Base-by-base conservation (phyloP, 2,113 vertebrate species). In the Gallinago jamesoni region DNA sequence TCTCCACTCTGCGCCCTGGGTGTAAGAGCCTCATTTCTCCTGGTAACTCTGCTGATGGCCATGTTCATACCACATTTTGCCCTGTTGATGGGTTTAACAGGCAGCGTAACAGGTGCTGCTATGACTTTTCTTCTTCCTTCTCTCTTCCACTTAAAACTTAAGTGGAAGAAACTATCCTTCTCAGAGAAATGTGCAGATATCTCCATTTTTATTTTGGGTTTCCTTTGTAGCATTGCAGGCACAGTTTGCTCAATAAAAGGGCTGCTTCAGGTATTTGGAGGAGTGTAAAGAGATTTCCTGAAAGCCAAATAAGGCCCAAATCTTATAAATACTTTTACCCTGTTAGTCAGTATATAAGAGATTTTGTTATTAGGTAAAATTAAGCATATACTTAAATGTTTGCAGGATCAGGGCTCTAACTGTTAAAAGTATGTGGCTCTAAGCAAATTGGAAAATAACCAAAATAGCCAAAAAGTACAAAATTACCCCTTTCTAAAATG, bases 101-200 rank as follows among this genome's bases (percentile, higher is more conserved):
- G 98, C 57, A 99, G 98, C 17, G 97, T 98, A 92, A 98, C 98
- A 10, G 97, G 98, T 56, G 94, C 97, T 43, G 96, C 96, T 80
- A 98, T 98, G 98, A 98, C 98, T 39, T 98, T 99, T 81, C 97
- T 98, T 68, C 98, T 99, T 81, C 98, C 98, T 5, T 98, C 98
- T 53, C 94, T 98, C 86, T 98, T 99, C 96, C 98, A 99, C 95
- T 97, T 99, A 74, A 98, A 97, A 57, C 97, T 98, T 67, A 98
- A 96, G 81, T 98, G 98, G 98, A 73, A 80, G n/a, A 97, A 92
- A 33, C 95, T 98, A 53, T 87, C 92, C 23, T 28, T 74, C 68
- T 84, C 95, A 77, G 96, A 98, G 14, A 98, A 97, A 87, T 94
- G 95, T 76, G 91, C 97, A 91, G 98, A 98, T 76, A 93, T 97